These are phyloP conservation scores for Hylaeus volcanicus DNA, from an alignment of 1,140 invertebrate genomes.

Conservation along the genomic window DNA sequence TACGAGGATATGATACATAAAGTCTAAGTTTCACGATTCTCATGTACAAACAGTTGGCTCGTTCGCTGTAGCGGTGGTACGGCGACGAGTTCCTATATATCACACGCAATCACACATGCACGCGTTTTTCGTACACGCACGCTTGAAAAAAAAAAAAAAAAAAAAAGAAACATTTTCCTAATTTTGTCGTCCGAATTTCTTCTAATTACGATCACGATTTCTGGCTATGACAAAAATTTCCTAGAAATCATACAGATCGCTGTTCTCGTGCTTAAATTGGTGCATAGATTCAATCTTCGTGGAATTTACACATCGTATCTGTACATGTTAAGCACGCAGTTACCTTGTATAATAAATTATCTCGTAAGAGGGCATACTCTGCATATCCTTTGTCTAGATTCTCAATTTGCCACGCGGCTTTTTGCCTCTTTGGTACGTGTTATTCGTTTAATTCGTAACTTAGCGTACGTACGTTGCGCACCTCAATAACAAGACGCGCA, in stretches of 20 bases:
- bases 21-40: conserved; percentile 27
- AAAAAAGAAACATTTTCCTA: background rate
- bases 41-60: conserved; percentile 40
- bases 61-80: background rate
- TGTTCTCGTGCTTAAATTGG: background rate
- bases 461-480: background rate
- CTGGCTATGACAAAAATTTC: background rate
- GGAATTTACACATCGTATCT: background rate
- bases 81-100: conserved; percentile 21
- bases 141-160: conserved; percentile 12
- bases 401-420: background rate
- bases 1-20: conserved; percentile 50
- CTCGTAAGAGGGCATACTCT: conserved; percentile 23
- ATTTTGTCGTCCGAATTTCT: background rate
- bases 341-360: background rate
- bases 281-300: background rate
- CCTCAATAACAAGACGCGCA: background rate
- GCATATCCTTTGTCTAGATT: background rate
- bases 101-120: conserved; percentile 15
- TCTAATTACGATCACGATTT: conserved; percentile 14
- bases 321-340: background rate
- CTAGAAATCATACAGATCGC: conserved; percentile 1
- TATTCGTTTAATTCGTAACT: background rate
- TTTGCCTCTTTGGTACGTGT: background rate
- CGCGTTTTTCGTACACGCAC: background rate